A percentile compares a stretch with the other conserved stretches of the same genome.
Conservation (phyloP, 1,140 invertebrate species). For the Drosophila tristis region DNA sequence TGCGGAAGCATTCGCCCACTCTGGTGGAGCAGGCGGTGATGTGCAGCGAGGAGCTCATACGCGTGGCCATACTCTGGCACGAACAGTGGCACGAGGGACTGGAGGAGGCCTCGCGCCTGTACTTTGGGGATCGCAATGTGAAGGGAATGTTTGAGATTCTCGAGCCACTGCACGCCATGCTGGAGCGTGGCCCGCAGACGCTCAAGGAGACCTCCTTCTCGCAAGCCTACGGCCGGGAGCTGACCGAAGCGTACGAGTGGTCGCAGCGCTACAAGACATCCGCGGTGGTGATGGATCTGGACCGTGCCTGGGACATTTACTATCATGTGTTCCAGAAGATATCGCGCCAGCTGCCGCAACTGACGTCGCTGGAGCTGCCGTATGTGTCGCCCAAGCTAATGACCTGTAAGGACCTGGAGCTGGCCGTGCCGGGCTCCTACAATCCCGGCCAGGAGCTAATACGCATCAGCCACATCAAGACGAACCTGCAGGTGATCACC, state of each 20-base stretch:
- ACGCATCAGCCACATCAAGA: constrained; percentile 94
- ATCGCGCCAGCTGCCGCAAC: constrained; percentile 95
- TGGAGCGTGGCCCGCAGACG: constrained; percentile 97
- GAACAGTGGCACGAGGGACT: constrained; percentile 99
- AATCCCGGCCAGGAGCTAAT: constrained; percentile 90
- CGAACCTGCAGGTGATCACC: constrained; percentile 94
- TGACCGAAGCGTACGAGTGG: constrained; percentile 97
- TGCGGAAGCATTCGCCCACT: constrained; percentile 96
- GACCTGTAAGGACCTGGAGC: constrained; percentile 94
- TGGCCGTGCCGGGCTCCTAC: constrained; percentile 98
- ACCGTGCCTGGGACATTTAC: constrained; percentile 99
- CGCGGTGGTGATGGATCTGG: constrained; percentile 94
- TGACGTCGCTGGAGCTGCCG: constrained; percentile 95
- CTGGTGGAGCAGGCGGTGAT: constrained; percentile 97
- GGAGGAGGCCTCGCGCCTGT: constrained; percentile 98
- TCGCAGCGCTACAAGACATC: constrained; percentile 94
- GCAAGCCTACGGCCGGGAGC: constrained; percentile 97
- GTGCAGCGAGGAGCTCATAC: constrained; percentile 98
- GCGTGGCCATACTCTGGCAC: constrained; percentile 99
- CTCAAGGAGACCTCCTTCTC: constrained; percentile 98
- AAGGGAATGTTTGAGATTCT: constrained; percentile 98
- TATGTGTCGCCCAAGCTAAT: constrained; percentile 95
- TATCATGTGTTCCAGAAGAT: constrained; percentile 99
- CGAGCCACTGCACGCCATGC: constrained; percentile 96
- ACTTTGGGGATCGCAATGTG: constrained; percentile 97